These are phyloP conservation scores for Calliscelio sp. DNA, from an alignment of 2,888 invertebrate species.

Conservation along the genomic window DNA sequence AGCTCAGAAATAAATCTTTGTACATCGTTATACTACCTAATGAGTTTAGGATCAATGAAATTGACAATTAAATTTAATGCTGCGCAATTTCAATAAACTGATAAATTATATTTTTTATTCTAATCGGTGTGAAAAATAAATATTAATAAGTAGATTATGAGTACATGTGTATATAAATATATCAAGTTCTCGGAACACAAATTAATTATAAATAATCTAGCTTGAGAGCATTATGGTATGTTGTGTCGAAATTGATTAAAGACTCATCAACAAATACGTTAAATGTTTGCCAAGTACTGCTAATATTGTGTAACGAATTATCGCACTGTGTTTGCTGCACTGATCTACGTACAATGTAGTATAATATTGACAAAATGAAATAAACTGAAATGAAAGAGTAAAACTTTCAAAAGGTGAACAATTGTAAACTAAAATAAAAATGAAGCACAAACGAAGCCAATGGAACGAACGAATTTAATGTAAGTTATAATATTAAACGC, in stretches of 20 bases:
- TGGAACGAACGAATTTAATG: too few relatives aligned
- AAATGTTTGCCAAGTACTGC: not conserved
- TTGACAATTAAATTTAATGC: not conserved
- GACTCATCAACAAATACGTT: slow-evolving; percentile 21
- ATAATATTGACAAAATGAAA: not conserved
- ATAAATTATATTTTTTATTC: not conserved
- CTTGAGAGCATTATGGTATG: not conserved
- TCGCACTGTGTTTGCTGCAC: slow-evolving; percentile 9
- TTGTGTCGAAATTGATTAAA: slow-evolving; percentile 30
- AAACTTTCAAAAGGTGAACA: not conserved
- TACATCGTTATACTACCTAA: slow-evolving; percentile 7
- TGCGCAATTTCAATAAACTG: not conserved
- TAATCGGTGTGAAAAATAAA: too few relatives aligned
- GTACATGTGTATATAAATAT: not conserved
- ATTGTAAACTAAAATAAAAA: not conserved
- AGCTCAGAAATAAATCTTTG: slow-evolving; percentile 15
- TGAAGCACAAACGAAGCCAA: not conserved
- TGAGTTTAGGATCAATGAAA: slow-evolving; percentile 9
- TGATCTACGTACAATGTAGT: slow-evolving; percentile 1
- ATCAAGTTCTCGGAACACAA: not conserved
- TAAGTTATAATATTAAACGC: too few relatives aligned
- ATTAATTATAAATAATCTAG: slow-evolving; percentile 11
- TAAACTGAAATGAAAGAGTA: not conserved
- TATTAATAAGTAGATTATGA: too few relatives aligned
- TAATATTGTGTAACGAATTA: slow-evolving; percentile 35